Evolutionary conservation across 2,113 vertebrate genomes (phyloP).

Genomic region (Tragulus kanchil): DNA sequence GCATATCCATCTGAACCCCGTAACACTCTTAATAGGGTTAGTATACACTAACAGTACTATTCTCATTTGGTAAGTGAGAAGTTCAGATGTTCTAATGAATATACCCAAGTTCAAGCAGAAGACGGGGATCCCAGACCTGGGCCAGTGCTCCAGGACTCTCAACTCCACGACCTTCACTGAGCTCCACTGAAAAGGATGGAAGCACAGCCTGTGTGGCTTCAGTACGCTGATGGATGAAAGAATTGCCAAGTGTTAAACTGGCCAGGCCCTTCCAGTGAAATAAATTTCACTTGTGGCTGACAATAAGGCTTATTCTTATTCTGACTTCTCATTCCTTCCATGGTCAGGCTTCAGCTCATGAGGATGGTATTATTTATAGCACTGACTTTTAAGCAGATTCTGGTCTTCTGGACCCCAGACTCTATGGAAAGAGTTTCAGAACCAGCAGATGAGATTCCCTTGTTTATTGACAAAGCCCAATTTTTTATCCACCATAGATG

Average conservation of each 20-base stretch:
- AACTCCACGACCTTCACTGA: background rate
- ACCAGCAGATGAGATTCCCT: background rate
- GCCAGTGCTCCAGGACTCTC: background rate
- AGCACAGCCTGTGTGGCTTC: background rate
- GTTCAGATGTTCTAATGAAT: background rate
- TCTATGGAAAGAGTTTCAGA: background rate
- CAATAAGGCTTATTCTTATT: background rate
- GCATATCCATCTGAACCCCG: background rate
- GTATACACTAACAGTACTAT: background rate
- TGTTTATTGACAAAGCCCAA: background rate
- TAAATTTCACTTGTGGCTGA: background rate
- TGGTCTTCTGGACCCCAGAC: background rate
- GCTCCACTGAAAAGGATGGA: background rate
- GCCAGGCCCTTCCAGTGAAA: background rate
- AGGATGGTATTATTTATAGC: background rate
- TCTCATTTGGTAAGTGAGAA: background rate
- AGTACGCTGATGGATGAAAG: background rate
- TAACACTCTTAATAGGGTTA: background rate
- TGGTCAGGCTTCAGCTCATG: background rate
- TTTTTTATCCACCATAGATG: background rate
- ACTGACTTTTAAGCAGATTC: slow-evolving; percentile 27
- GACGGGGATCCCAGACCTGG: background rate
- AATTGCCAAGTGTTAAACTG: background rate
- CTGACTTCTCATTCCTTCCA: background rate
- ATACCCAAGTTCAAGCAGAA: background rate